A percentile compares a stretch with the other conserved stretches of the same genome.
These are phyloP conservation scores for Zaprionus taronus DNA, from an alignment of 1,140 invertebrate genomes.

Conservation along the genomic window DNA sequence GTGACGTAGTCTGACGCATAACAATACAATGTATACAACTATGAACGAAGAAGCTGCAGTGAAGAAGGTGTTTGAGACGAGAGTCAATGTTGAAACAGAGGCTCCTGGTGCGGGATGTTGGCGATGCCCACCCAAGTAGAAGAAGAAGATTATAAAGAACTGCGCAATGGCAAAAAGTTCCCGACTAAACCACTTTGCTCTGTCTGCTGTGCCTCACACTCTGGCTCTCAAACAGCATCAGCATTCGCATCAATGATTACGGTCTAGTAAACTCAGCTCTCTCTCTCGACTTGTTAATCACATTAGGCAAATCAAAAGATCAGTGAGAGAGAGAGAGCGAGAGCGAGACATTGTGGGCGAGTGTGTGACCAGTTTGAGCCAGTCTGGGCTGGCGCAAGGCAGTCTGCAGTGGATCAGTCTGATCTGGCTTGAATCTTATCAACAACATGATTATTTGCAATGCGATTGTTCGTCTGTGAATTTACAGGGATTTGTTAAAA, in stretches of 20 bases:
- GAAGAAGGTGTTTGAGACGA: too few species aligned
- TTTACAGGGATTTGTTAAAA: constrained; percentile 73
- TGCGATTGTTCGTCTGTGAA: constrained; percentile 21
- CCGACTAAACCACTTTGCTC: neutral
- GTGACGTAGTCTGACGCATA: too few species aligned
- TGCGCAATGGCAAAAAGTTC: neutral
- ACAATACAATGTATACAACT: too few species aligned
- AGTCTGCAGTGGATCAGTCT: constrained; percentile 45
- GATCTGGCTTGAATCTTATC: constrained; percentile 55
- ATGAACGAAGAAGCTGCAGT: too few species aligned
- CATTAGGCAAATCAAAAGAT: neutral
- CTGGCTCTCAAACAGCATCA: neutral
- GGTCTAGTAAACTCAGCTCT: neutral
- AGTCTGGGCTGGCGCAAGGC: constrained; percentile 50
- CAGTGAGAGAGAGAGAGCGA: neutral
- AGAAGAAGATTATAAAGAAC: neutral
- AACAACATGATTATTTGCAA: constrained; percentile 60
- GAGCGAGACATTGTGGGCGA: neutral
- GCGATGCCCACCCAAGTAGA: too few species aligned
- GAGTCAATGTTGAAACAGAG: too few species aligned
- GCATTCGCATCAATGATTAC: neutral
- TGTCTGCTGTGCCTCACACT: neutral
- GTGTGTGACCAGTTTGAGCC: constrained; percentile 55
- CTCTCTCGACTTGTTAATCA: neutral
- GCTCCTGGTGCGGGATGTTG: too few species aligned